A percentile compares a stretch with the other conserved stretches of the same genome.
These are phyloP conservation scores for Eristalis pertinax DNA, from an alignment of 2,888 invertebrate genomes.

Conservation along the genomic window DNA sequence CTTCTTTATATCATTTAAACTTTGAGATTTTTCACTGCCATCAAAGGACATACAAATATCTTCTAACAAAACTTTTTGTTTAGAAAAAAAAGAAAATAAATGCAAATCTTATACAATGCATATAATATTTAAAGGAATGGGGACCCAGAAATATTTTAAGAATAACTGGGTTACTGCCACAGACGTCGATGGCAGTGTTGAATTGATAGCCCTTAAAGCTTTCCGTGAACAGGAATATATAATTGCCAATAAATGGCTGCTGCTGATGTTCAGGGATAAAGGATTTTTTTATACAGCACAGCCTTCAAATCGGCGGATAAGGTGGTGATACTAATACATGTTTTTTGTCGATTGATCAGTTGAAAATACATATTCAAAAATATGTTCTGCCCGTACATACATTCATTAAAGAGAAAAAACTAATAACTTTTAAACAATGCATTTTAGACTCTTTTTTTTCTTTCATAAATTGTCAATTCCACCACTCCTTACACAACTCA, in stretches of 20 bases:
- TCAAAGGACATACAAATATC: conserved; percentile 18
- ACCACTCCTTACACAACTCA: conserved; percentile 48
- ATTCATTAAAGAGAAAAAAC: not conserved
- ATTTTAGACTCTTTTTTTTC: conserved; percentile 3
- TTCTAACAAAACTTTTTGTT: not conserved
- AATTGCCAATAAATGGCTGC: conserved; percentile 67
- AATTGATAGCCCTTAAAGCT: conserved; percentile 69
- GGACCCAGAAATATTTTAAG: conserved; percentile 8
- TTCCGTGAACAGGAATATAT: conserved; percentile 60
- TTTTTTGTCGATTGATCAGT: conserved; percentile 8
- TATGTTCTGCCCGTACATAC: not conserved
- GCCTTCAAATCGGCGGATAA: conserved; percentile 9
- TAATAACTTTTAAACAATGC: not conserved
- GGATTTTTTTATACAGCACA: conserved; percentile 30
- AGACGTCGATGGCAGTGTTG: conserved; percentile 45
- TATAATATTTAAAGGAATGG: conserved; percentile 3
- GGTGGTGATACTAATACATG: conserved; percentile 35
- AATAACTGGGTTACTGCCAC: conserved; percentile 16
- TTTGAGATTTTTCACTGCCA: not conserved
- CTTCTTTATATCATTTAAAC: not conserved
- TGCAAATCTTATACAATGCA: not conserved
- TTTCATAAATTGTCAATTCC: not conserved
- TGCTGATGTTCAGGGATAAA: conserved; percentile 62
- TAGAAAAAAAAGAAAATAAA: conserved; percentile 3
- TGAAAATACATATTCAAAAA: not conserved